These are phyloP conservation scores for Chloroclysta siterata DNA, from an alignment of 2,888 invertebrate genomes.

Conservation along the genomic window DNA sequence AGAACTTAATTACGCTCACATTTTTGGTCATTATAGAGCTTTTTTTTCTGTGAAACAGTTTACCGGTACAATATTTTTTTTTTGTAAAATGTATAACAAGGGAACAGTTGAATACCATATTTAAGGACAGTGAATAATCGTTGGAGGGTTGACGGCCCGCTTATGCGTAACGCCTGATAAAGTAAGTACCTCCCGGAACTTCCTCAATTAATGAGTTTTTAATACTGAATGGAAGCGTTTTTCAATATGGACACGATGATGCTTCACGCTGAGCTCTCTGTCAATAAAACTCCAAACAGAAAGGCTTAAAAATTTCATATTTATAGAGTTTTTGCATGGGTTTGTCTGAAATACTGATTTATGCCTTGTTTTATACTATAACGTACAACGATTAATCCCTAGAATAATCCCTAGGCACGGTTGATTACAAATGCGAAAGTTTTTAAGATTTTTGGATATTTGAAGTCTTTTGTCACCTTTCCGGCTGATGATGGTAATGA, in stretches of 20 bases:
- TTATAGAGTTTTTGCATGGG: background rate
- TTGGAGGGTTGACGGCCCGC: constrained; percentile 13
- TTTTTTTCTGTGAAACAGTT: too few species aligned
- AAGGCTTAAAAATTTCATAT: background rate
- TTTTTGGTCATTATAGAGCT: too few species aligned
- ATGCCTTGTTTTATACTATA: too few species aligned
- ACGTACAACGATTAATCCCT: too few species aligned
- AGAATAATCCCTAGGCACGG: too few species aligned
- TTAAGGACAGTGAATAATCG: constrained; percentile 28
- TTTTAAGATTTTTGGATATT: too few species aligned
- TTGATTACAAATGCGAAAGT: too few species aligned
- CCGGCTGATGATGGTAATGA: too few species aligned
- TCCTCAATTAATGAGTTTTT: constrained; percentile 16
- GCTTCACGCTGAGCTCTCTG: background rate
- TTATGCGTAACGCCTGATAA: constrained; percentile 12
- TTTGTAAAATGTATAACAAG: background rate
- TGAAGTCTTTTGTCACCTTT: too few species aligned
- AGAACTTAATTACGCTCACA: too few species aligned
- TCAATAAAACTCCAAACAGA: background rate
- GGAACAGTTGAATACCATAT: background rate
- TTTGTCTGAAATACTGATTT: too few species aligned
- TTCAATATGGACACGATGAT: background rate
- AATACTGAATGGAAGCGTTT: constrained; percentile 7
- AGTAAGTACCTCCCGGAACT: constrained; percentile 13
- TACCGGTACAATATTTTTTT: too few species aligned